phyloP scores from a whole-genome alignment of 1,140 invertebrate genomes.

The Rhyzopertha dominica region DNA sequence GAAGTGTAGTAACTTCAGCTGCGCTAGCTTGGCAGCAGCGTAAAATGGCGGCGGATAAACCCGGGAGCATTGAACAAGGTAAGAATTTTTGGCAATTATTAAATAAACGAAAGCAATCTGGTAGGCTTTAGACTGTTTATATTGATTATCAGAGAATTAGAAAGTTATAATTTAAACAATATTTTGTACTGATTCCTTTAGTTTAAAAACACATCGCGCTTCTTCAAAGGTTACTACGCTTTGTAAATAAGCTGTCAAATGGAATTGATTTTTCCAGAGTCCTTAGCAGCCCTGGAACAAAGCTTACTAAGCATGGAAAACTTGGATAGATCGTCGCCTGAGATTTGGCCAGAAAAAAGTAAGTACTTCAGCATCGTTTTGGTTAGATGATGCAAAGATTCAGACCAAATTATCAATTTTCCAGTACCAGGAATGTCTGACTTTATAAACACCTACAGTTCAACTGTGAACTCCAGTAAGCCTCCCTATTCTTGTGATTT shows the following conservation, averaged over 20 bases:
- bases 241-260: conserved; percentile 6
- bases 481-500: conserved; percentile 54
- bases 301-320: conserved; percentile 80
- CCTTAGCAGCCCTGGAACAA: conserved; percentile 56
- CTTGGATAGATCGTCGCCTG: conserved; percentile 83
- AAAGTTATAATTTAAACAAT: conserved; percentile 11
- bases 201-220: conserved; percentile 5
- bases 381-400: not conserved
- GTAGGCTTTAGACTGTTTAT: conserved; percentile 1
- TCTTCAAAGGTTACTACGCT: not conserved
- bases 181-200: not conserved
- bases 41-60: conserved; percentile 44
- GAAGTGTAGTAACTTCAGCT: too few relatives aligned
- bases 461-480: conserved; percentile 48
- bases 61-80: conserved; percentile 45
- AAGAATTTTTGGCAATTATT: conserved; percentile 25
- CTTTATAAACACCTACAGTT: conserved; percentile 54
- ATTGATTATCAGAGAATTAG: not conserved
- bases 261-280: conserved; percentile 31
- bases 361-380: conserved; percentile 45
- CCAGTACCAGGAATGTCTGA: conserved; percentile 69
- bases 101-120: not conserved
- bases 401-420: conserved; percentile 7
- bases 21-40: conserved; percentile 41
- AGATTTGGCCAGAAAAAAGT: conserved; percentile 93